Percentiles rank a stretch among this genome's conserved stretches.
phyloP scores from a whole-genome alignment of 53 echinoderm and acorn worm genomes.

The Temnopleurus reevesii region DNA sequence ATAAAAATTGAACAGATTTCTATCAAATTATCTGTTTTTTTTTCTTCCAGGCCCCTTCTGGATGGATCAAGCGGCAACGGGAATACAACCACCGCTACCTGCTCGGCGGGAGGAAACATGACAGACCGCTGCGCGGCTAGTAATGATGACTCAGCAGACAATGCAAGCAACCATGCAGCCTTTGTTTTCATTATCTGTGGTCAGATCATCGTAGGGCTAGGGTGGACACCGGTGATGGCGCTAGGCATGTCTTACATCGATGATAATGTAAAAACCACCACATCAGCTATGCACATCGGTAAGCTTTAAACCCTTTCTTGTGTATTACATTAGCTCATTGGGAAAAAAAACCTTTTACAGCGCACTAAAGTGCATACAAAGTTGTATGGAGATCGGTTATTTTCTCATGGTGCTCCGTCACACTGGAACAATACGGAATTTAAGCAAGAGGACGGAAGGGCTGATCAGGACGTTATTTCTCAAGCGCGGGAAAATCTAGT shows the following conservation, averaged over 20 bases:
- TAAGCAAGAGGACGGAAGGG: too few relatives aligned
- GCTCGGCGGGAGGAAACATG: background rate
- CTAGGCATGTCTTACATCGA: constrained; percentile 76
- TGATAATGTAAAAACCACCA: constrained; percentile 69
- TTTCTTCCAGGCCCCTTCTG: too few relatives aligned
- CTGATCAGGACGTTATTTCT: too few relatives aligned
- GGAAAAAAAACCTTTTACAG: too few relatives aligned
- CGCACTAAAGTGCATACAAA: too few relatives aligned
- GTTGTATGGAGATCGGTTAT: too few relatives aligned
- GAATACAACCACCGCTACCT: background rate
- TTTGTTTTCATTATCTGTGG: constrained; percentile 72
- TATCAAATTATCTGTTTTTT: too few relatives aligned
- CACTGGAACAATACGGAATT: too few relatives aligned
- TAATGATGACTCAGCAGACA: background rate
- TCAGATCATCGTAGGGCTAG: constrained; percentile 68
- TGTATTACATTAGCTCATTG: too few relatives aligned
- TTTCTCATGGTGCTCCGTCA: too few relatives aligned
- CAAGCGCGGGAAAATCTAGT: too few relatives aligned
- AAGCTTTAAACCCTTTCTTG: background rate
- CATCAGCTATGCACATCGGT: constrained; percentile 79
- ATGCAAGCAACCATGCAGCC: constrained; percentile 52
- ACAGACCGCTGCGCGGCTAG: constrained; percentile 31
- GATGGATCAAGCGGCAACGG: background rate
- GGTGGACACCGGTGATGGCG: constrained; percentile 77
- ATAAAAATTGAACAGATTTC: too few relatives aligned